Evolutionary conservation across 2,888 invertebrate species (phyloP).

Genomic region (Nomada hirtipes): DNA sequence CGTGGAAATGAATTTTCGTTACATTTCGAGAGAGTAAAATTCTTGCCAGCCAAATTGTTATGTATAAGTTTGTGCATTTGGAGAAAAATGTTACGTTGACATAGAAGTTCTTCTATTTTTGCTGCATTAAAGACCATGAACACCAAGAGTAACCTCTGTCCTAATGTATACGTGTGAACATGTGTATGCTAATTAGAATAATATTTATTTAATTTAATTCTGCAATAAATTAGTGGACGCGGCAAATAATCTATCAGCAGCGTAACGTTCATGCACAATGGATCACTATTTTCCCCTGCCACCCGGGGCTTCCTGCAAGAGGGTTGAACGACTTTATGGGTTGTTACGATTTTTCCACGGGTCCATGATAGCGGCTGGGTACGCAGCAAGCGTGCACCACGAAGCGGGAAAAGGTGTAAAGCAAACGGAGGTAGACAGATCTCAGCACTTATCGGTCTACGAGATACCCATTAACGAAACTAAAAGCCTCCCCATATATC

Average conservation of each 20-base stretch:
- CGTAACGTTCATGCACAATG: no score
- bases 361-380: slow-evolving; percentile 46
- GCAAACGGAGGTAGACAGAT: slow-evolving; percentile 83
- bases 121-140: no score
- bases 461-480: slow-evolving; percentile 84
- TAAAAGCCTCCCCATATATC: slow-evolving; percentile 84
- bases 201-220: no score
- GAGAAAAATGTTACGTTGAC: no score
- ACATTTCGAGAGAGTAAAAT: background rate
- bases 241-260: no score
- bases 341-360: slow-evolving; percentile 54
- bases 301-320: no score
- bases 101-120: no score
- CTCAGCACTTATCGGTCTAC: slow-evolving; percentile 84
- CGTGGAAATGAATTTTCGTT: background rate
- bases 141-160: no score
- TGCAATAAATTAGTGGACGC: no score
- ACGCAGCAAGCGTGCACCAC: slow-evolving; percentile 57
- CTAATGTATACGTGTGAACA: no score
- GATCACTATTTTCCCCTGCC: no score
- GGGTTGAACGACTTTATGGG: slow-evolving; percentile 21
- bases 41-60: background rate
- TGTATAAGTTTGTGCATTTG: background rate
- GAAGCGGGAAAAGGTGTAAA: slow-evolving; percentile 80
- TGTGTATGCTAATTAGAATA: no score